phyloP scores from a whole-genome alignment of 1,140 invertebrate genomes.

The Aphidius ervi region DNA sequence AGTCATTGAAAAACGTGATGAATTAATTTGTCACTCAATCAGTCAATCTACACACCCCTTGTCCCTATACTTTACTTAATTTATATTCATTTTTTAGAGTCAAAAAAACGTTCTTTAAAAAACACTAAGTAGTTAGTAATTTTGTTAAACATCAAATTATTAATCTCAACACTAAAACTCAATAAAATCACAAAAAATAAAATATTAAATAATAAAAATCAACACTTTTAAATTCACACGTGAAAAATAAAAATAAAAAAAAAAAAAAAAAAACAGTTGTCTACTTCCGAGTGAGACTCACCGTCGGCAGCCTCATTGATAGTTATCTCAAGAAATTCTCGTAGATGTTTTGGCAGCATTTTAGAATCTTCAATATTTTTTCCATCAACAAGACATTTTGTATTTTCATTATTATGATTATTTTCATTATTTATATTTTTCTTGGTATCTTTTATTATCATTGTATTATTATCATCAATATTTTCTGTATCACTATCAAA shows the following conservation, averaged over 20 bases:
- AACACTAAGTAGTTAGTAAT: no score
- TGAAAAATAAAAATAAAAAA: slow-evolving; percentile 48
- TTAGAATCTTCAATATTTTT: slow-evolving; percentile 58
- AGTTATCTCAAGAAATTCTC: slow-evolving; percentile 59
- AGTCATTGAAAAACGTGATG: no score
- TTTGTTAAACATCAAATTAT: no score
- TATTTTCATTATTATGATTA: slow-evolving; percentile 34
- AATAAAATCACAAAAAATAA: no score
- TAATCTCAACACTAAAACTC: no score
- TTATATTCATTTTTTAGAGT: no score
- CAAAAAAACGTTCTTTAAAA: no score
- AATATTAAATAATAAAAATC: no score
- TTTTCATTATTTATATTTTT: not conserved
- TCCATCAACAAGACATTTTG: slow-evolving; percentile 60
- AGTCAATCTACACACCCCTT: no score
- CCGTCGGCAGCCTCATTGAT: slow-evolving; percentile 51
- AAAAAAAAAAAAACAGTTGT: slow-evolving; percentile 7
- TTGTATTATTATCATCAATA: slow-evolving; percentile 4
- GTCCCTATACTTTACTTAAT: no score
- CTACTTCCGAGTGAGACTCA: slow-evolving; percentile 50
- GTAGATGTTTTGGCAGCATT: slow-evolving; percentile 67
- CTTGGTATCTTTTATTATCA: slow-evolving; percentile 8
- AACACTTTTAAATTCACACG: slow-evolving; percentile 26
- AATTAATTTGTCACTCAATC: no score
- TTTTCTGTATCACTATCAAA: slow-evolving; percentile 54